These are phyloP conservation scores for Tychaedon coryphoeus DNA, from an alignment of 2,113 vertebrate genomes.

Conservation along the genomic window DNA sequence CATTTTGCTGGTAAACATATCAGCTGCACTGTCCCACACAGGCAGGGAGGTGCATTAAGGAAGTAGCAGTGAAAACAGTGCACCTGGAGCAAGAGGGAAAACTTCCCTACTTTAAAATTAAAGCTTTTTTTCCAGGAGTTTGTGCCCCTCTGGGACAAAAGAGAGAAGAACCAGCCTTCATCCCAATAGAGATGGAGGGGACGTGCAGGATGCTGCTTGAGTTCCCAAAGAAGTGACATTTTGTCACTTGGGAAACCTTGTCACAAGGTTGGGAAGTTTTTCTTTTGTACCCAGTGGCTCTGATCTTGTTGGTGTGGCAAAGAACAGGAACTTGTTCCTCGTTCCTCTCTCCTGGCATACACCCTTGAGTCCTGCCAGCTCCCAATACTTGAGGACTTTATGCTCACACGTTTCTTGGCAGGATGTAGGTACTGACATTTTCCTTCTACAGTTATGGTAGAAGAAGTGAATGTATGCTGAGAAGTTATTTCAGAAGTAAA, in stretches of 20 bases:
- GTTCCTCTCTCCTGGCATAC: background rate
- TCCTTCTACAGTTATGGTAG: background rate
- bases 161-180: background rate
- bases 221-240: background rate
- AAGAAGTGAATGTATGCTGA: background rate
- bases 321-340: background rate
- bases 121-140: background rate
- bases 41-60: background rate
- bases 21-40: background rate
- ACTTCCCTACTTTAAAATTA: background rate
- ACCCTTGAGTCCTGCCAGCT: background rate
- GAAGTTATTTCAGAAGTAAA: background rate
- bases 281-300: background rate
- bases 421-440: background rate
- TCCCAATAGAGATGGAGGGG: background rate
- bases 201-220: accelerated
- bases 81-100: background rate
- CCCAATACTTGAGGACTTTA: background rate
- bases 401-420: background rate
- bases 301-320: background rate
- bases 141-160: background rate
- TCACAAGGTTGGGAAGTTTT: background rate
- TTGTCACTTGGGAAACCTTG: background rate
- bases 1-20: constrained; percentile 11
- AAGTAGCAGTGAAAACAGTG: background rate